These are phyloP conservation scores for Eriocheir sinensis DNA, from an alignment of 1,140 invertebrate genomes.

Conservation along the genomic window DNA sequence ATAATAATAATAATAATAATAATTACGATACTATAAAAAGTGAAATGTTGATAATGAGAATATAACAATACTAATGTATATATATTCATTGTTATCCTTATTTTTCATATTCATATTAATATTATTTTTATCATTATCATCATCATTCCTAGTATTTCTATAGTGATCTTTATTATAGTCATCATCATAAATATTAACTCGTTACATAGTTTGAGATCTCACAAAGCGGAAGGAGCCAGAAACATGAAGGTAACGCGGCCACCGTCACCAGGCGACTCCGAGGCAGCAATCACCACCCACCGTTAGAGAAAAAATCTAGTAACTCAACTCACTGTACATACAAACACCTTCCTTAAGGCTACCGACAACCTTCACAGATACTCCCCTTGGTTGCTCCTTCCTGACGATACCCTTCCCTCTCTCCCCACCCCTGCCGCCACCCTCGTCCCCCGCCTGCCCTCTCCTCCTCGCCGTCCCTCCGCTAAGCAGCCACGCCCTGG, in stretches of 20 bases:
- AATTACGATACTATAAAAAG: neutral
- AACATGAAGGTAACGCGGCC: too few relatives aligned
- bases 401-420: neutral
- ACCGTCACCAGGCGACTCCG: too few relatives aligned
- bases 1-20: too few relatives aligned
- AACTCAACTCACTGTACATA: neutral
- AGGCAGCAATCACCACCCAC: neutral
- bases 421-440: neutral
- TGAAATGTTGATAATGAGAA: neutral
- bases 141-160: neutral
- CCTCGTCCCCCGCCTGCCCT: neutral
- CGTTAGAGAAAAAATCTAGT: neutral
- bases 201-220: too few relatives aligned
- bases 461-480: neutral
- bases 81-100: too few relatives aligned
- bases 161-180: neutral
- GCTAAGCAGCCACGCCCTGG: conserved; percentile 38
- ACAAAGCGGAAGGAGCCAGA: too few relatives aligned
- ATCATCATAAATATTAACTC: neutral
- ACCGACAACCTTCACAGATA: neutral
- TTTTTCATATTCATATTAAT: too few relatives aligned
- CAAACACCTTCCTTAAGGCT: conserved; percentile 2
- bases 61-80: neutral
- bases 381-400: neutral
- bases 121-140: neutral